A percentile compares a stretch with the other conserved stretches of the same genome.
These are phyloP conservation scores for Tribolium castaneum DNA, from an alignment of 1,140 invertebrate species.

Conservation along the genomic window DNA sequence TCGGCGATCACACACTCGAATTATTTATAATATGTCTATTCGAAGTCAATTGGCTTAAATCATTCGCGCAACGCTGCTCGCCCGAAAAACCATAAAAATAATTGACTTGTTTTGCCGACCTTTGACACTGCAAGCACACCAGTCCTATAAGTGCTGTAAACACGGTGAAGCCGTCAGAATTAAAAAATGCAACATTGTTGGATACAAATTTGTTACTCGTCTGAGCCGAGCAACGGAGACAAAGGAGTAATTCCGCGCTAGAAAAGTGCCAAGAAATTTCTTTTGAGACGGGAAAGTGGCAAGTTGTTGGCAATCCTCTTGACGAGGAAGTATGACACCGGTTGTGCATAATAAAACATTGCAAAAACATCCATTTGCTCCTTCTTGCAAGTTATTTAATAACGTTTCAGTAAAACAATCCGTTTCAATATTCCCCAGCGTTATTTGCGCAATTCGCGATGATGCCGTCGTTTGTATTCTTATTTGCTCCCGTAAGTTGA, in stretches of 20 bases:
- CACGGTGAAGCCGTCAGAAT: background rate
- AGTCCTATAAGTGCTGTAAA: constrained; percentile 17
- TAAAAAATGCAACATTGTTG: too few relatives aligned
- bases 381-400: background rate
- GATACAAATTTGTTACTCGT: background rate
- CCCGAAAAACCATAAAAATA: background rate
- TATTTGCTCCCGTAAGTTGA: background rate
- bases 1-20: background rate
- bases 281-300: background rate
- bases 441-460: background rate
- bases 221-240: background rate
- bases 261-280: background rate
- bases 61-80: background rate
- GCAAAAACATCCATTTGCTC: background rate
- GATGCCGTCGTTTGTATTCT: constrained; percentile 1
- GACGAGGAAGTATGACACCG: background rate
- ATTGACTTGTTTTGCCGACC: background rate
- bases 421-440: background rate
- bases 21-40: constrained; percentile 17
- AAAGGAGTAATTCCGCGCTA: background rate
- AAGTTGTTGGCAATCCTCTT: background rate
- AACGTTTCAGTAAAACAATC: background rate
- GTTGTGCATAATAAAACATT: background rate
- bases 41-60: background rate
- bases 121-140: background rate